A percentile compares a stretch with the other conserved stretches of the same genome.
These are phyloP conservation scores for Parapsyche elsis DNA, from an alignment of 1,140 invertebrate genomes.

Conservation along the genomic window DNA sequence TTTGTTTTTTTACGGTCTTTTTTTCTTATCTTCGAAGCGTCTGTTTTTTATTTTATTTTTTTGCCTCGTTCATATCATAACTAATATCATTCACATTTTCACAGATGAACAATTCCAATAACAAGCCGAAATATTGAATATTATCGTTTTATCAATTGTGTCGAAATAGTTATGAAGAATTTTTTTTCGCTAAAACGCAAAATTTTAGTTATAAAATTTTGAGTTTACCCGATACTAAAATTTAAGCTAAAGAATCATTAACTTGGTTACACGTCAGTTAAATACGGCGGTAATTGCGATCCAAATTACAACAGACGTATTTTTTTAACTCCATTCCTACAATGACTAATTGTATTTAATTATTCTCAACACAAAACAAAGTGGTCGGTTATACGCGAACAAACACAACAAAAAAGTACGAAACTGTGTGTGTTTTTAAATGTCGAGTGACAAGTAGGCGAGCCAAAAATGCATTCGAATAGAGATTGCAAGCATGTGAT, in stretches of 20 bases:
- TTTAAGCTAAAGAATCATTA: not conserved
- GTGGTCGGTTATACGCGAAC: not conserved
- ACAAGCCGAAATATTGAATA: not conserved
- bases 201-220: constrained; percentile 5
- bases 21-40: constrained; percentile 14
- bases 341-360: constrained; percentile 28
- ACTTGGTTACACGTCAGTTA: not conserved
- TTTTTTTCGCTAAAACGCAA: not conserved
- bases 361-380: constrained; percentile 22
- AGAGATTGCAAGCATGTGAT: constrained; percentile 14
- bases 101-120: not conserved
- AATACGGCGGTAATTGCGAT: constrained; percentile 6
- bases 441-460: constrained; percentile 7
- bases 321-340: not conserved
- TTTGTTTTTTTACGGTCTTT: constrained; percentile 1
- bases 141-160: too few relatives aligned
- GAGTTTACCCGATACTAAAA: not conserved
- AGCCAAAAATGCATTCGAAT: constrained; percentile 20
- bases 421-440: constrained; percentile 8
- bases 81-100: constrained; percentile 12
- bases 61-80: constrained; percentile 17
- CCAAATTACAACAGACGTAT: not conserved
- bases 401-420: not conserved
- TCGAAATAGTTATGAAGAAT: too few relatives aligned
- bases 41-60: not conserved